phyloP scores from a whole-genome alignment of 2,113 vertebrate genomes.

The zebrafish (Danio rerio) region GRCz12tu NC_133187.1:366501-367000 shows the following conservation, averaged over 20 bases:
- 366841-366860: constrained; percentile 58
- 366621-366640: no score
- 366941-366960: constrained; percentile 66
- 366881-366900: constrained; percentile 61
- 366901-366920: constrained; percentile 76
- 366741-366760: constrained; percentile 57
- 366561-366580: no score
- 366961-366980: constrained; percentile 66
- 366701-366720: no score
- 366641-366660: no score
- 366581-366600: no score
- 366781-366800: constrained; percentile 68
- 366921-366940: constrained; percentile 73
- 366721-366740: background rate
- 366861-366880: constrained; percentile 65
- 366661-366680: no score
- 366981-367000: constrained; percentile 37
- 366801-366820: constrained; percentile 70
- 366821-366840: constrained; percentile 65
- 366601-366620: no score
- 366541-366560: no score
- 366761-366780: constrained; percentile 68
- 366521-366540: no score
- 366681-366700: no score
- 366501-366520: no score